Evolutionary conservation across 2,113 vertebrate genomes (phyloP).

Genomic region (Lepisosteus osseus): DNA sequence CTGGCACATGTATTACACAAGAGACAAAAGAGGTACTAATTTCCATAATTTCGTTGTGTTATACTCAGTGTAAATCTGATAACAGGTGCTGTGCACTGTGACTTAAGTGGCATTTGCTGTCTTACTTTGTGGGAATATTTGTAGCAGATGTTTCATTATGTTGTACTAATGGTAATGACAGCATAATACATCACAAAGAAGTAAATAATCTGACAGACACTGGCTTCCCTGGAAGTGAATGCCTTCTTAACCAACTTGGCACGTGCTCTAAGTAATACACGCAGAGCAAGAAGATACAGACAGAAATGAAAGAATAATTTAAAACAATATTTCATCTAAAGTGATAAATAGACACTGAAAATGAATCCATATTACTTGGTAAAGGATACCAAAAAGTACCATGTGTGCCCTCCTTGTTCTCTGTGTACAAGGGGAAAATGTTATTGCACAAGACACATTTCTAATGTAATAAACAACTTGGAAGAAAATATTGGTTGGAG

Average conservation of each 20-base stretch:
- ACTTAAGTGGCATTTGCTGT: slow-evolving; percentile 29
- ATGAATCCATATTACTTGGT: not conserved
- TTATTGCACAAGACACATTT: not conserved
- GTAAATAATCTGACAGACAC: slow-evolving; percentile 17
- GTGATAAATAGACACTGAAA: not conserved
- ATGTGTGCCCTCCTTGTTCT: not conserved
- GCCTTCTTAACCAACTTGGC: slow-evolving; percentile 3
- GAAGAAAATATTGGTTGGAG: not conserved
- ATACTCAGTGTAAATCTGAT: slow-evolving; percentile 18
- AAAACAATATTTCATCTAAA: not conserved
- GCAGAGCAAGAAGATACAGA: not conserved
- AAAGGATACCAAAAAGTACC: not conserved
- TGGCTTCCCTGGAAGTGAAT: not conserved
- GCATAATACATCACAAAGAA: slow-evolving; percentile 18
- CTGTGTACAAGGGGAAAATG: not conserved
- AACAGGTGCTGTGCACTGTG: slow-evolving; percentile 43
- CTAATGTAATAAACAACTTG: not conserved
- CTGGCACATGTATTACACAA: slow-evolving; percentile 21
- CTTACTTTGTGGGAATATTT: slow-evolving; percentile 42
- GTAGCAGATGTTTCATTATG: slow-evolving; percentile 45
- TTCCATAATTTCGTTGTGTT: slow-evolving; percentile 6
- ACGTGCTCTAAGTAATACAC: slow-evolving; percentile 2
- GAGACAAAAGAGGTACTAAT: not conserved
- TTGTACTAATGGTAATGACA: slow-evolving; percentile 37
- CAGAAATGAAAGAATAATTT: slow-evolving; percentile 5